Base-by-base conservation (phyloP, 2,888 invertebrate species). In the Ormyrus thymus region DNA sequence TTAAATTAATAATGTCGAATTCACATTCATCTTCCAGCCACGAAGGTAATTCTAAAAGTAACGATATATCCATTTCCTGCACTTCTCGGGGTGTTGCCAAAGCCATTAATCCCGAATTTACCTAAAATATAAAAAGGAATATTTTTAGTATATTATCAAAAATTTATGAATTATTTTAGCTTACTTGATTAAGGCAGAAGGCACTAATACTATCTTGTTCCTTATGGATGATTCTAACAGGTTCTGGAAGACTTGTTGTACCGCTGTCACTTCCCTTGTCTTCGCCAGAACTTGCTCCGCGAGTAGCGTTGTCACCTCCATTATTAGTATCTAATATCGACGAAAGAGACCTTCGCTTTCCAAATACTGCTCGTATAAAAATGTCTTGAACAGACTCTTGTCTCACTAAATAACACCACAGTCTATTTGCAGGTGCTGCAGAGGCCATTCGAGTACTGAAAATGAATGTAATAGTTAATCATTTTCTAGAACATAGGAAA, bases 11-110 rank as follows among this genome's bases (percentile, higher is more conserved):
- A 85, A 99, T 95, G 91, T 99, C 99, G 87, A 98, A 95, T 91
- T 99, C 98, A 88, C 97, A 98, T 90, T 98, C 97, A 90, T 99
- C 98, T 91, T 98, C 97, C 79, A 98, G 93, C 98, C 98, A 99
- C 82, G 95, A 94, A 7, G 97, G 96, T 74, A 97, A 95, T 86
- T 97, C 96, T n/a, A 96, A 92, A 48, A 99, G 91, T 66, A 97
- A 91, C 0, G 97, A 96, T 85, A 99, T 97, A 90, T 99, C 98
- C 94, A 99, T 95, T 91, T 99, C 99, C 88, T 99, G 98, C 10
- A 99, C 94, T 91, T 99, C 99, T 76, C 98, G 94, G 0, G 97
- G 97, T 64, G 98, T 99, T 7, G 98, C 97, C 83, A 99, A 93
- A 0, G 98, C 96, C 83, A 99, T 93, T 82, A 96, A 91, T 53